Percentiles rank a stretch among this genome's conserved stretches.
Conservation (phyloP, 2,888 invertebrate genomes). For the Timandra comae region DNA sequence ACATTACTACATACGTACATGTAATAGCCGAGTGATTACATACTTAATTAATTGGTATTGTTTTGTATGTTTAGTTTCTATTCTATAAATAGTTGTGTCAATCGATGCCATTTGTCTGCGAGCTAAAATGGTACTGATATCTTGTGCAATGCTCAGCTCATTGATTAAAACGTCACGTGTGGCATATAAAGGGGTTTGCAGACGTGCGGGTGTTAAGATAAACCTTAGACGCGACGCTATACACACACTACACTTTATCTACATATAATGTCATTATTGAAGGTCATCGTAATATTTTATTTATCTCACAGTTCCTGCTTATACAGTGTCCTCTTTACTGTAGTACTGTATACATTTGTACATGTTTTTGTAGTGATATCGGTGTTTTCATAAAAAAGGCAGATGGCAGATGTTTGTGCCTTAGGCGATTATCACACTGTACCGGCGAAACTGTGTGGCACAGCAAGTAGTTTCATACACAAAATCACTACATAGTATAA, state of each 20-base stretch:
- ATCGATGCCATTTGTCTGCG: slow-evolving; percentile 47
- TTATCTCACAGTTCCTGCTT: slow-evolving; percentile 13
- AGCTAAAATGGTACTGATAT: slow-evolving; percentile 45
- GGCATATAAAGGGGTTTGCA: slow-evolving; percentile 20
- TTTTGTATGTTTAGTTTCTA: slow-evolving; percentile 25
- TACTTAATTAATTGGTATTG: slow-evolving; percentile 4
- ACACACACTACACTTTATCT: not conserved
- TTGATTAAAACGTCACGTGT: slow-evolving; percentile 43
- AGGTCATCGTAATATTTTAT: slow-evolving; percentile 17
- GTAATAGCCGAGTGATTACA: no score
- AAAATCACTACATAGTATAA: no score
- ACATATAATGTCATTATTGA: slow-evolving; percentile 12
- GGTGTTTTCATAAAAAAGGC: no score
- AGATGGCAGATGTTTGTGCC: no score
- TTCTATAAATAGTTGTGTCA: slow-evolving; percentile 52
- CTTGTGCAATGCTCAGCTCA: slow-evolving; percentile 37
- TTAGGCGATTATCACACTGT: no score
- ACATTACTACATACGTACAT: no score
- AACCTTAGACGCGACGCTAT: slow-evolving; percentile 3
- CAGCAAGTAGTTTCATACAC: no score
- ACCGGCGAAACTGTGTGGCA: no score
- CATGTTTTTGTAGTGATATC: no score
- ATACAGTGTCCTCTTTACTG: not conserved
- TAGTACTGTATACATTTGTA: no score
- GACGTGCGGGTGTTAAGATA: slow-evolving; percentile 15